Conservation (phyloP, 2,797 vertebrate genomes). For the Poeciliopsis presidionis region DNA sequence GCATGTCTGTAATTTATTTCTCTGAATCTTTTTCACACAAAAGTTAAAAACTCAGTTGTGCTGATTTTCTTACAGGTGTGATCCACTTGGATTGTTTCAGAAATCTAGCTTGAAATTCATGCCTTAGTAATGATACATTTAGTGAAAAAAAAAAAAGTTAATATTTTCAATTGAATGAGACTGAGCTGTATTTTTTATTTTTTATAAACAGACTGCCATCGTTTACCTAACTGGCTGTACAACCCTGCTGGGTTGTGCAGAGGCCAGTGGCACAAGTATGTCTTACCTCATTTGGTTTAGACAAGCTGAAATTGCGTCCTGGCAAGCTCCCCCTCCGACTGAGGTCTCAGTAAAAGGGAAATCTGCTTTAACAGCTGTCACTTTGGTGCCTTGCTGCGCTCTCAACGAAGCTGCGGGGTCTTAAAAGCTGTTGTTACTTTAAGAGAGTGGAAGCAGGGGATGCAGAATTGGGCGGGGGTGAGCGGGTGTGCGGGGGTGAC, state of each 20-base stretch:
- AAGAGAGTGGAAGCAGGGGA: conserved; percentile 58
- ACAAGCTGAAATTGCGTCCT: conserved; percentile 65
- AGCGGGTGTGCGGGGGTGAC: background rate
- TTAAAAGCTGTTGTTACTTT: conserved; percentile 70
- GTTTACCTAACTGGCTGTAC: conserved; percentile 50
- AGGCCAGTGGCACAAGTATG: conserved; percentile 68
- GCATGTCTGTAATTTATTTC: background rate
- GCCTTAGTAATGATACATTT: background rate
- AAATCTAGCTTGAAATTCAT: background rate
- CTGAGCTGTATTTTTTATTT: conserved; percentile 11
- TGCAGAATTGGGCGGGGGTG: conserved; percentile 23
- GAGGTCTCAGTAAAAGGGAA: conserved; percentile 75
- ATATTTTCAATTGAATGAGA: conserved; percentile 47
- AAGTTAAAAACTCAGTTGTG: background rate
- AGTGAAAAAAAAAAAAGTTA: background rate
- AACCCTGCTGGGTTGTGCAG: conserved; percentile 53
- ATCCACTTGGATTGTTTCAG: background rate
- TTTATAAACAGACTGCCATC: conserved; percentile 44
- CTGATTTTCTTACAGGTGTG: background rate
- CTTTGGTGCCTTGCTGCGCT: conserved; percentile 70
- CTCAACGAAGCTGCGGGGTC: conserved; percentile 68
- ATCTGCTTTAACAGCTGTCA: conserved; percentile 78
- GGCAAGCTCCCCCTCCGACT: conserved; percentile 61
- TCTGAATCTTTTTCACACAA: background rate
- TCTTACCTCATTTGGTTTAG: conserved; percentile 73